These are phyloP conservation scores for Steinernema carpocapsae DNA, from an alignment of 2,888 invertebrate species.

Conservation along the genomic window DNA sequence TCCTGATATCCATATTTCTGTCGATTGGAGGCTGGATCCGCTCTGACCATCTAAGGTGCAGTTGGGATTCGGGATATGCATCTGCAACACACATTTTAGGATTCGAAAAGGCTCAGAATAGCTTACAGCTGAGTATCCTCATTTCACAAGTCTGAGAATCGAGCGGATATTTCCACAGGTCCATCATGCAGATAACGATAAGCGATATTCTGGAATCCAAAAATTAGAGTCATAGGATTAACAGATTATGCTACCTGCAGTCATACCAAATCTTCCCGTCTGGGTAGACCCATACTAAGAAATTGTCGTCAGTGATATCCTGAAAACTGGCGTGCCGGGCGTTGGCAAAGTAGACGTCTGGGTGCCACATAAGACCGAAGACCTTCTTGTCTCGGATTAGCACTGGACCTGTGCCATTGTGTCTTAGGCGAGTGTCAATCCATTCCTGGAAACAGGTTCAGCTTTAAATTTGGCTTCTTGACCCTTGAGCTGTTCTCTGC, in stretches of 20 bases:
- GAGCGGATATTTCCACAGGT: slow-evolving; percentile 72
- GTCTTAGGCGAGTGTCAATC: slow-evolving; percentile 61
- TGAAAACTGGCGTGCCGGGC: slow-evolving; percentile 60
- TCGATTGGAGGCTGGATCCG: slow-evolving; percentile 61
- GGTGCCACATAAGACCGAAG: slow-evolving; percentile 64
- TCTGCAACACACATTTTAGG: slow-evolving; percentile 43
- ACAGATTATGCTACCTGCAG: slow-evolving; percentile 40
- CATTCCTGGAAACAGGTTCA: slow-evolving; percentile 52
- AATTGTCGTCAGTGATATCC: slow-evolving; percentile 67
- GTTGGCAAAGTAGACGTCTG: slow-evolving; percentile 64
- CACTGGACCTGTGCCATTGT: slow-evolving; percentile 63
- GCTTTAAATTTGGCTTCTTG: not conserved
- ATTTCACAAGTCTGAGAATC: slow-evolving; percentile 72
- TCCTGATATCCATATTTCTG: slow-evolving; percentile 63
- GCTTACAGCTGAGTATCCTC: slow-evolving; percentile 73
- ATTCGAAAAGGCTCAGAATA: not conserved
- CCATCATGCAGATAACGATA: slow-evolving; percentile 74
- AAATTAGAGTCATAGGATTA: not conserved
- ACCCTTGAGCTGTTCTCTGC: too few relatives aligned
- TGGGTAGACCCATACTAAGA: slow-evolving; percentile 67
- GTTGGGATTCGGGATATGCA: slow-evolving; percentile 67
- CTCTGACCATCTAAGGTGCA: slow-evolving; percentile 63
- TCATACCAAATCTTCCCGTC: slow-evolving; percentile 67
- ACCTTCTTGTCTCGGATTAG: slow-evolving; percentile 60
- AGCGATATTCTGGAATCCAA: slow-evolving; percentile 70